Base-by-base conservation (phyloP, 1,140 invertebrate species). In the Camponotus floridanus region DNA sequence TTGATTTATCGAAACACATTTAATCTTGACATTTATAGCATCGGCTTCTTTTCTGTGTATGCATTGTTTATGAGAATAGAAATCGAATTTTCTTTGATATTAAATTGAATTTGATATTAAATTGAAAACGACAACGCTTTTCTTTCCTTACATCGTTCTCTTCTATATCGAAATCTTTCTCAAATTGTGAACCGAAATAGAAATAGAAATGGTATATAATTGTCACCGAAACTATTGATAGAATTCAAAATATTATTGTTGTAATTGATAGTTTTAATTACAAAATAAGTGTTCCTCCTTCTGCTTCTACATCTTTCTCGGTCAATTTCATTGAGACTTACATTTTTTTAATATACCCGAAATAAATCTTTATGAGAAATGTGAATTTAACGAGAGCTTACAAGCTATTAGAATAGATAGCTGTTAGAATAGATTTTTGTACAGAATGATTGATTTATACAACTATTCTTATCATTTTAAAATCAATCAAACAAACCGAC, bases 11-110 rank as follows among this genome's bases (percentile, higher is more conserved):
- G 26, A 2, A 51, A 1, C 11, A 11, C 7, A 21, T 31, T 80
- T 57, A 33, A 5, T 57, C 13, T 42, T 33, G 18, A 70, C 13
- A 18, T 70, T 57, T 9, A 26, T 18, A 51, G 1, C 64, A n/a
- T 33, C 45, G 21, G 51, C 1, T 42, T 57, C 31, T 6, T 9
- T 33, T 51, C 36, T 45, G 11, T 8, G 4, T 13, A 59, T 45
- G 11, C 26, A 57, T 70, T 80, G n/a, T 67, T 79, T 31, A 80
- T 1, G 7, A 33, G 5, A 9, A 11, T 67, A 48, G 45, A 51
- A 18, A 80, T 80, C 48, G 9, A 42, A 59, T 57, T 80, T 80
- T 70, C 64, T 42, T 33, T 2, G 15, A 21, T 9, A 71, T 51
- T 33, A 80, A 70, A 70, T 70, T 57, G 21, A 55, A 42, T 42